Conservation (phyloP, 2,888 invertebrate species). For the Amblyteles armatorius region DNA sequence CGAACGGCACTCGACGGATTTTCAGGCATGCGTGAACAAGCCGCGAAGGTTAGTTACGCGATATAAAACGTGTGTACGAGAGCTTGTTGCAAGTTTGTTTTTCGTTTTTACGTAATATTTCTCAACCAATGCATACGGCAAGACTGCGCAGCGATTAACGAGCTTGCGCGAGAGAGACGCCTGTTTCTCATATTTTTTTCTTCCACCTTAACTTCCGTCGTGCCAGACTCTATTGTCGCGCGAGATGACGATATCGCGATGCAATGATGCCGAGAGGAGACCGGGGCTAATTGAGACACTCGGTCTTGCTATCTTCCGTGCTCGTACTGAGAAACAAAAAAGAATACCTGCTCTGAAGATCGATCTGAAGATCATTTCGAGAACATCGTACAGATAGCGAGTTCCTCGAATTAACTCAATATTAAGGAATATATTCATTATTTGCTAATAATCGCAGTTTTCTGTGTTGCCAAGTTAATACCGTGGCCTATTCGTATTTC, state of each 20-base stretch:
- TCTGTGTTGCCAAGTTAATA: too few species aligned
- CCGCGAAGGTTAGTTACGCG: constrained; percentile 58
- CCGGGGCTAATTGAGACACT: neutral
- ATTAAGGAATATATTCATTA: neutral
- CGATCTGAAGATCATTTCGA: too few species aligned
- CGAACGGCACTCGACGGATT: constrained; percentile 14
- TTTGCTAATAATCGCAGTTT: too few species aligned
- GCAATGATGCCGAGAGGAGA: neutral
- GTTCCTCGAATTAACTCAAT: neutral
- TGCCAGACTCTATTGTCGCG: neutral
- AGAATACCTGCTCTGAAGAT: neutral
- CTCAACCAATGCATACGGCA: neutral
- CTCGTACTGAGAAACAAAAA: neutral
- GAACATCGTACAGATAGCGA: neutral
- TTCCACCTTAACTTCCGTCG: neutral
- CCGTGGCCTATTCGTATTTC: too few species aligned
- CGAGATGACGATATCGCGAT: neutral
- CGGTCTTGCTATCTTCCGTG: neutral
- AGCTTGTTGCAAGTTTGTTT: constrained; percentile 11
- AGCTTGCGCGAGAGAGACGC: neutral
- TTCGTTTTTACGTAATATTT: constrained; percentile 9
- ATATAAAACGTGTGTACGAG: constrained; percentile 6
- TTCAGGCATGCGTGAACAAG: constrained; percentile 56
- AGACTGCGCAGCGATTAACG: neutral
- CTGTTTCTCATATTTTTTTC: neutral